Percentiles rank a stretch among this genome's conserved stretches.
Conservation (phyloP, 2,797 vertebrate genomes). For the Harpagifer antarcticus region DNA sequence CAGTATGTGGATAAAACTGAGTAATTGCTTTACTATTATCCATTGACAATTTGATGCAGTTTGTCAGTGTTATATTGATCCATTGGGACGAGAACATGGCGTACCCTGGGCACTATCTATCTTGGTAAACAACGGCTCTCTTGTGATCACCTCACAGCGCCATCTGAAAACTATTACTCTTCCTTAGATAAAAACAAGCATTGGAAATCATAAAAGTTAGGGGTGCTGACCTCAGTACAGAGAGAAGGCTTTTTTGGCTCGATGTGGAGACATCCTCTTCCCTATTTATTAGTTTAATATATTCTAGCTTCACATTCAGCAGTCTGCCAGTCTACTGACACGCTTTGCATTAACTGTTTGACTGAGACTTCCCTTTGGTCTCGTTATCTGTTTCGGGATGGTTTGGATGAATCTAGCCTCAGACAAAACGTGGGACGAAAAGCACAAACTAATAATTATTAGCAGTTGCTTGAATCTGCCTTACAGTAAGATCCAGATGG, state of each 20-base stretch:
- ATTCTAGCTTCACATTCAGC: constrained; percentile 47
- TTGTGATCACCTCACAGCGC: constrained; percentile 32
- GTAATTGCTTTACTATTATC: constrained; percentile 5
- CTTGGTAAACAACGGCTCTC: constrained; percentile 38
- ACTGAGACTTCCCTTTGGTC: constrained; percentile 33
- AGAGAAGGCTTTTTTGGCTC: constrained; percentile 54
- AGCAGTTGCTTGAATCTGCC: constrained; percentile 44
- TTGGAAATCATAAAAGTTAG: constrained; percentile 65
- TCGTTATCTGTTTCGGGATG: constrained; percentile 24
- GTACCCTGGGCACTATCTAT: constrained; percentile 35
- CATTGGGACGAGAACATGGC: constrained; percentile 18
- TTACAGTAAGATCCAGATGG: constrained; percentile 52
- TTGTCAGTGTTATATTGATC: constrained; percentile 22
- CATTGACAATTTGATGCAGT: constrained; percentile 24
- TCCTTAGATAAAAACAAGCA: constrained; percentile 46
- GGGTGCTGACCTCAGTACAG: constrained; percentile 70
- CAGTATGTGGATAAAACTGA: constrained; percentile 14
- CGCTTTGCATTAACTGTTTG: constrained; percentile 52
- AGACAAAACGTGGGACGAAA: constrained; percentile 31
- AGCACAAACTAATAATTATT: constrained; percentile 50
- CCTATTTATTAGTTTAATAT: constrained; percentile 78
- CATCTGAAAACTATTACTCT: constrained; percentile 76
- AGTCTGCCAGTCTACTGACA: constrained; percentile 58
- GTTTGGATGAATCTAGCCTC: constrained; percentile 35
- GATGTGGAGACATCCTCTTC: constrained; percentile 60